phyloP scores from a whole-genome alignment of 2,888 invertebrate genomes.

The Lasioglossum malachurum region DNA sequence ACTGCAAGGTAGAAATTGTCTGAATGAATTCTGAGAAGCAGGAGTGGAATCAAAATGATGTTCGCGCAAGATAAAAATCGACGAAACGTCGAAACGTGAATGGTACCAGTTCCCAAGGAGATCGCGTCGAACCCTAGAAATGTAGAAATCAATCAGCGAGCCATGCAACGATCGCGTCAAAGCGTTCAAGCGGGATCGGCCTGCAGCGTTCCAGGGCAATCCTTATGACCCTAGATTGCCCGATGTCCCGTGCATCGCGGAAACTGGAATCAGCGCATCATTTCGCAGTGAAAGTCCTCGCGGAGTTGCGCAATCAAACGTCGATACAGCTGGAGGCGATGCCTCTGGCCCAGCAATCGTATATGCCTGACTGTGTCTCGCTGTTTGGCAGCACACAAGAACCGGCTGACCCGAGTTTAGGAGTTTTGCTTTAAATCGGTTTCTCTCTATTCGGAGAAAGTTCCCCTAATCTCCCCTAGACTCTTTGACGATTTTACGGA shows the following conservation, averaged over 20 bases:
- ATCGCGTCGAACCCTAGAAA: neutral
- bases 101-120: neutral
- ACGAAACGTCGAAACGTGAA: no score
- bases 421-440: conserved; percentile 36
- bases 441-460: conserved; percentile 48
- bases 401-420: conserved; percentile 25
- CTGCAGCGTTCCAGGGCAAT: neutral
- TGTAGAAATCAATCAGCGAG: neutral
- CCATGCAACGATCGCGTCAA: neutral
- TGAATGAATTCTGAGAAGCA: no score
- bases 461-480: conserved; percentile 6
- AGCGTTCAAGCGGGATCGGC: neutral
- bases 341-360: conserved; percentile 52
- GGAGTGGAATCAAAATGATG: no score
- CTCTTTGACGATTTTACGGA: neutral
- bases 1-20: no score
- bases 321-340: conserved; percentile 59
- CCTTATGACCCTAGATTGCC: conserved; percentile 10
- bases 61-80: neutral
- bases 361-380: conserved; percentile 26
- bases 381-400: conserved; percentile 15
- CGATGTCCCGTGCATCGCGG: conserved; percentile 40
- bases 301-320: conserved; percentile 62
- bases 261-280: conserved; percentile 61
- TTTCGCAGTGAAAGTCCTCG: conserved; percentile 72